Evolutionary conservation across 2,797 vertebrate genomes (phyloP).

Genomic region (Girardinus metallicus): DNA sequence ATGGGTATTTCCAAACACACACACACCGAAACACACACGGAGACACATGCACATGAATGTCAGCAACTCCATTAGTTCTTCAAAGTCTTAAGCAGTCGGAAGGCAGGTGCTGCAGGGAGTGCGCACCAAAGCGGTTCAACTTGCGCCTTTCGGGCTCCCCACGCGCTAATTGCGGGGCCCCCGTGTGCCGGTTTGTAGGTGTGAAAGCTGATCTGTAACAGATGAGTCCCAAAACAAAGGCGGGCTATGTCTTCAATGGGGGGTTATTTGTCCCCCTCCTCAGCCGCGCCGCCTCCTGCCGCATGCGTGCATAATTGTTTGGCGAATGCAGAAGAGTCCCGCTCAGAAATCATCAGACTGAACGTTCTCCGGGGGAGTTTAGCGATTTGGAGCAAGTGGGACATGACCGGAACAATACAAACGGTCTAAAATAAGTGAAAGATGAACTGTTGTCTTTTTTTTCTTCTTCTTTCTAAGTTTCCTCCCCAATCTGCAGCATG

Average conservation of each 20-base stretch:
- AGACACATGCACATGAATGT: constrained; percentile 7
- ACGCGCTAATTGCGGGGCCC: constrained; percentile 33
- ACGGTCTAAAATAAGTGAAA: background rate
- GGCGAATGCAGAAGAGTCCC: background rate
- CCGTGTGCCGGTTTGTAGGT: constrained; percentile 21
- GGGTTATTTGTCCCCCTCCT: background rate
- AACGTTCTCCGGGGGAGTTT: background rate
- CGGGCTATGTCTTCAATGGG: constrained; percentile 3
- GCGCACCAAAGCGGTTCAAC: constrained; percentile 34
- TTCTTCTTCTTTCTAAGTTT: background rate
- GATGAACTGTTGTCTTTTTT: background rate
- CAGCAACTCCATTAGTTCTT: constrained; percentile 12
- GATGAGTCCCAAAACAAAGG: constrained; percentile 37
- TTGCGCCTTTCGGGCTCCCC: constrained; percentile 24
- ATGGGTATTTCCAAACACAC: constrained; percentile 41
- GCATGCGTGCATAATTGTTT: constrained; percentile 12
- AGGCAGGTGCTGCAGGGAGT: constrained; percentile 19
- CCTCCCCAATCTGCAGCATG: constrained; percentile 5
- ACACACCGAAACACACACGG: constrained; percentile 11
- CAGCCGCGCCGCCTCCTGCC: background rate
- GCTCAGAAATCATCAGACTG: background rate
- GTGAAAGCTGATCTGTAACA: constrained; percentile 48
- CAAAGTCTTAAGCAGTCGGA: background rate
- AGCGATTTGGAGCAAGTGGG: background rate
- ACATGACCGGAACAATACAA: background rate